Conservation (phyloP, 2,797 vertebrate species). For the Mormyrops boulengeri region DNA sequence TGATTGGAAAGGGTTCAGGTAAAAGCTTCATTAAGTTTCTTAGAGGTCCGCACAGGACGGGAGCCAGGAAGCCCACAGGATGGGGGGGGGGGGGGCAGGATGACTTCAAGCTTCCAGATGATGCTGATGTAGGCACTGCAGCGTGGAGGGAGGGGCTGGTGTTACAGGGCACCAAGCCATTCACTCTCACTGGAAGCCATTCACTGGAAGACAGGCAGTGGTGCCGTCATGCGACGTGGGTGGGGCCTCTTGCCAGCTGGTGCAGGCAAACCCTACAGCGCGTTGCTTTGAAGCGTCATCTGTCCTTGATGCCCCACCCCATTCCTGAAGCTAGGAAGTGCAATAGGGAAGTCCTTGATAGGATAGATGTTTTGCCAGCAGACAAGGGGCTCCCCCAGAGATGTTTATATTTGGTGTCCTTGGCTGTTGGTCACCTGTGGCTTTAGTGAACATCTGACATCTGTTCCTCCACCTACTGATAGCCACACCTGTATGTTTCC, state of each 20-base stretch:
- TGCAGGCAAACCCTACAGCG: neutral
- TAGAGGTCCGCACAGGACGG: neutral
- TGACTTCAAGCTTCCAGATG: conserved; percentile 20
- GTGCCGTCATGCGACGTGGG: neutral
- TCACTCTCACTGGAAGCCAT: neutral
- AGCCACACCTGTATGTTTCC: neutral
- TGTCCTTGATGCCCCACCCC: neutral
- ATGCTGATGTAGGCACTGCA: neutral
- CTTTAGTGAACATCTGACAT: neutral
- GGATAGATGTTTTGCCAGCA: neutral
- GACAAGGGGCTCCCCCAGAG: neutral
- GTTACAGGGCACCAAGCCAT: neutral
- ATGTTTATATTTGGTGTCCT: neutral
- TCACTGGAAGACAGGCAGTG: neutral
- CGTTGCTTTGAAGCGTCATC: neutral
- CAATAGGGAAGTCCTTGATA: neutral
- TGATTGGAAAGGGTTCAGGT: conserved; percentile 12
- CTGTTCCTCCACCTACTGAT: neutral
- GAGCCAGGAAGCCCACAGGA: neutral
- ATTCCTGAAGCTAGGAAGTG: neutral
- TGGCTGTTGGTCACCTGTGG: neutral
- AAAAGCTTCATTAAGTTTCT: conserved; percentile 29
- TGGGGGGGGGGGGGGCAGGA: neutral
- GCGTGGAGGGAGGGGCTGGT: conserved; percentile 27
- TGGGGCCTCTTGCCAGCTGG: too few species aligned